Evolutionary conservation across 1,140 invertebrate species (phyloP), one percentile per base, ranked within the genome.

Genomic region (Argopecten irradians): DNA sequence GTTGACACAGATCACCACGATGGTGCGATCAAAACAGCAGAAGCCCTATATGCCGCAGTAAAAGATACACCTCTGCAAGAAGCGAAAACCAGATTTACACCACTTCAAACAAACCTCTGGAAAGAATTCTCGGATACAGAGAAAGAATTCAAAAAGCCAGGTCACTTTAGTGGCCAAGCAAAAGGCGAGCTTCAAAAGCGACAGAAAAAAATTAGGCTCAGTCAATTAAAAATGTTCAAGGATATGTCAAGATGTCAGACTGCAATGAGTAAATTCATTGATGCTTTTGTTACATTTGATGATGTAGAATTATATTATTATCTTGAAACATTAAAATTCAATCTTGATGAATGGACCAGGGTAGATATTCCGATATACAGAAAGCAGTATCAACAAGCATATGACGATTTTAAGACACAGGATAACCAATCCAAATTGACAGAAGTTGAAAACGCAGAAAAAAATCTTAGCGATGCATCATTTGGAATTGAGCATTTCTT

Each of bases 401-500:
- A 39, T 39, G 5, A 8, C 36, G 5, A 39, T 5, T 5, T 13
- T 8, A n/a, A n/a, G n/a, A n/a, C n/a, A n/a, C n/a, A n/a, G n/a
- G n/a, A n/a, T n/a, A 39, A 13, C 13, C 5, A 39, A 5, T 8
- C 36, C 5, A 13, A 39, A 5, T 8, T 8, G 13, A 39, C 36
- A 39, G 36, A 39, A 13, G 36, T 39, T 39, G 36, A 39, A 39
- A 39, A 13, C 5, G 36, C 36, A 39, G 36, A 39, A 39, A 39
- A 39, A 39, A 5, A 39, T 39, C 5, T 39, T 5, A 46, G 43
- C 22, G 3, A 83, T 32, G 34, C 71, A 35, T 3, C 28, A 11
- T 34, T 87, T 46, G 41, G 43, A 28, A 41, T 87, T 83, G 86
- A 87, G 41, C 43, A 88, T 41, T 39, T 88, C 13, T 35, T 86